These are phyloP conservation scores for Glaucidium brasilianum DNA, from an alignment of 2,113 vertebrate species.

Conservation along the genomic window DNA sequence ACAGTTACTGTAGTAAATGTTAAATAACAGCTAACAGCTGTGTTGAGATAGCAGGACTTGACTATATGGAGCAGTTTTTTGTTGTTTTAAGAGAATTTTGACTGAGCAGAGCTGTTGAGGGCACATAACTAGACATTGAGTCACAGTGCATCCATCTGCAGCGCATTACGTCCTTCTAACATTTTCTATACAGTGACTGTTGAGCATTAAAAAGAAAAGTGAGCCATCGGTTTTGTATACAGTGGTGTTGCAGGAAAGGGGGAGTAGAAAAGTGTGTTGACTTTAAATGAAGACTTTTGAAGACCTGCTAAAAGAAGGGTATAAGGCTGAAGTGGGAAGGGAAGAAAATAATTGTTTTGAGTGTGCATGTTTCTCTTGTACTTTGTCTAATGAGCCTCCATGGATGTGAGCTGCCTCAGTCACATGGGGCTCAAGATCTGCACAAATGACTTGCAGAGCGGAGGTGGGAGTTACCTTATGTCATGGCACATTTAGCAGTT, in stretches of 20 bases:
- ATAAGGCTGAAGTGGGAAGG: neutral
- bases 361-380: neutral
- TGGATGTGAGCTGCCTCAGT: neutral
- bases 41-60: neutral
- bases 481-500: neutral
- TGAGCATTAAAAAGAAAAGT: neutral
- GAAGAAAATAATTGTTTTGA: neutral
- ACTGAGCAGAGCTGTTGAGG: conserved; percentile 1
- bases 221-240: neutral
- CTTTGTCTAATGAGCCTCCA: neutral
- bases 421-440: neutral
- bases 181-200: neutral
- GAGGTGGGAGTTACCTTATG: neutral
- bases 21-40: conserved; percentile 54
- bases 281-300: neutral
- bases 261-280: neutral
- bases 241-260: neutral
- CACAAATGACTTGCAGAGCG: neutral
- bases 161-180: neutral
- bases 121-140: conserved; percentile 63
- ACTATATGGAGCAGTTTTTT: conserved; percentile 25
- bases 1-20: conserved; percentile 22
- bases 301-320: neutral
- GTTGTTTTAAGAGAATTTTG: conserved; percentile 6
- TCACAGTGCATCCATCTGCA: conserved; percentile 52